A percentile compares a stretch with the other conserved stretches of the same genome.
These are phyloP conservation scores for Drosophila pandora DNA, from an alignment of 1,140 invertebrate species.

Conservation along the genomic window DNA sequence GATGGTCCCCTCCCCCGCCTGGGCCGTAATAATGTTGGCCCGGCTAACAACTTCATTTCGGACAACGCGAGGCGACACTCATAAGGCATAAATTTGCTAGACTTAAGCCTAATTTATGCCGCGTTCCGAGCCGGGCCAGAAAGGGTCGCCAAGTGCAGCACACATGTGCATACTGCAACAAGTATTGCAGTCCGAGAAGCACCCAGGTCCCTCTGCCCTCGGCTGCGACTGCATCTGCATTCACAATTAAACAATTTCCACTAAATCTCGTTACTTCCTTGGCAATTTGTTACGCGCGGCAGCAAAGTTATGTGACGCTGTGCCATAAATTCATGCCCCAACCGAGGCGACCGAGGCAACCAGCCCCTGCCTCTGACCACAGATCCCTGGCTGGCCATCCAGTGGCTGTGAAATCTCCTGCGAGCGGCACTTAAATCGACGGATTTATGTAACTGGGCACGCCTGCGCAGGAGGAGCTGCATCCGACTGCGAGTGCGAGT, in stretches of 20 bases:
- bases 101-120: slow-evolving; percentile 83
- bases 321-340: slow-evolving; percentile 82
- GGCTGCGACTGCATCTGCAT: slow-evolving; percentile 73
- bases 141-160: slow-evolving; percentile 59
- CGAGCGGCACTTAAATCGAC: slow-evolving; percentile 78
- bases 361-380: slow-evolving; percentile 18
- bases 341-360: slow-evolving; percentile 34
- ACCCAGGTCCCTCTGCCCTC: slow-evolving; percentile 1
- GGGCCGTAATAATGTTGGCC: slow-evolving; percentile 70
- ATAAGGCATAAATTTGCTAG: slow-evolving; percentile 83
- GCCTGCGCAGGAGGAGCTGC: slow-evolving; percentile 61
- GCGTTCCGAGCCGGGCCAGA: slow-evolving; percentile 47
- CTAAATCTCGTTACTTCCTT: slow-evolving; percentile 84
- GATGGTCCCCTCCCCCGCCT: not conserved
- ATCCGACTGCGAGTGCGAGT: slow-evolving; percentile 15
- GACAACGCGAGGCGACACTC: slow-evolving; percentile 64
- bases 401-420: slow-evolving; percentile 65
- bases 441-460: slow-evolving; percentile 75
- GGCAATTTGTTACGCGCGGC: slow-evolving; percentile 83
- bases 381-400: slow-evolving; percentile 4
- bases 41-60: slow-evolving; percentile 83
- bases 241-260: slow-evolving; percentile 84
- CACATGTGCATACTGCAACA: slow-evolving; percentile 45
- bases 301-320: slow-evolving; percentile 84
- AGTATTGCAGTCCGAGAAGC: slow-evolving; percentile 45